Base-by-base conservation (phyloP, 2,888 invertebrate species). In the Gari tellinella region DNA sequence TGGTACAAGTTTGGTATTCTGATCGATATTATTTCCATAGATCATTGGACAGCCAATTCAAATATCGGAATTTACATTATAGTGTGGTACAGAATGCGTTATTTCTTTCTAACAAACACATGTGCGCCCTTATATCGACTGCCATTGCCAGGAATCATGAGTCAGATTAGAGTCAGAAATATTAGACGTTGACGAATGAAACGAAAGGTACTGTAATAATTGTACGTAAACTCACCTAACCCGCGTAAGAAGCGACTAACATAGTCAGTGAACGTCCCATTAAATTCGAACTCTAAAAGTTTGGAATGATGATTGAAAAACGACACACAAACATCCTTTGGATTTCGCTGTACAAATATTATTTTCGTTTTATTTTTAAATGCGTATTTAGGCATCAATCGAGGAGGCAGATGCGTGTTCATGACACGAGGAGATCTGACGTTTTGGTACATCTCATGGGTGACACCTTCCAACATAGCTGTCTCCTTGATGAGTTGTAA, bases 261-360 rank as follows among this genome's bases (percentile, higher is more conserved):
- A 43, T 84, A 84, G 26, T 81, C 48, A 17, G 80, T 80, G 67
- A 72, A 84, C 51, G 61, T 69, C 1, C 84, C 84, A 17, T 67
- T 56, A 45, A 63, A 84, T 37, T 80, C 78, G 53, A 82, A 84
- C 43, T 82, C 82, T 23, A 70, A 14, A 38, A 84, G 52, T 49
- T 83, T 86, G 17, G 48, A 68, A 49, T 83, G 84, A 45, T 84
- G 84, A 37, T 86, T 84, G 41, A 69, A 83, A 60, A 74, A 82
- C 15, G 84, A 84, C 2, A 86, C 86, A 60, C 81, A 80, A 10
- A 83, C 65, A 55, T 86, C 86, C 63, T 86, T 86, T 0, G 83
- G 83, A 58, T 86, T 86, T 41, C 86, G 55, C 43, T 82, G 64
- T 10, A 84, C 67, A 61, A 84, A 83, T 8, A 86, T 49, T 21